phyloP scores from a whole-genome alignment of 2,113 vertebrate genomes.

The Struthio camelus region DNA sequence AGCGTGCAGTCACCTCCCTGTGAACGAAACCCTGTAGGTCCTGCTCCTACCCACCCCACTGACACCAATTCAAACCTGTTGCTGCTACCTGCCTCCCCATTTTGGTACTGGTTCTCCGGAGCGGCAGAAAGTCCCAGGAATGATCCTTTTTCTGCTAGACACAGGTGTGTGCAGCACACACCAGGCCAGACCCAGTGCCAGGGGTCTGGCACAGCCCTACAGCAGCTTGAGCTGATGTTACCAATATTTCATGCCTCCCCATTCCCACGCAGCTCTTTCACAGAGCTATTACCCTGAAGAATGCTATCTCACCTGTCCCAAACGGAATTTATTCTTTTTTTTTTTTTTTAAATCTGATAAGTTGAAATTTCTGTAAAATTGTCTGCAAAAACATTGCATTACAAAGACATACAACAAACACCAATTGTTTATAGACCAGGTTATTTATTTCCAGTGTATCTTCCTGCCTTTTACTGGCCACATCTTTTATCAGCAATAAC shows the following conservation, averaged over 20 bases:
- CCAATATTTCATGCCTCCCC: neutral
- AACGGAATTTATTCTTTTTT: conserved; percentile 1
- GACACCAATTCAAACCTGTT: neutral
- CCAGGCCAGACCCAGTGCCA: neutral
- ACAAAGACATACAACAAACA: conserved; percentile 29
- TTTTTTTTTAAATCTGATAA: conserved; percentile 42
- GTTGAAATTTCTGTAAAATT: conserved; percentile 20
- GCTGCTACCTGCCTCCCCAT: neutral
- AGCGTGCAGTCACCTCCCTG: neutral
- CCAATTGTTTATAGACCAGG: conserved; percentile 42
- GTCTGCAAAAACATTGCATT: conserved; percentile 25
- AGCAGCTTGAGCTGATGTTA: neutral
- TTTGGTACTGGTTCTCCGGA: neutral
- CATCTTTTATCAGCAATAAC: conserved; percentile 50
- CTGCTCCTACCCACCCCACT: neutral
- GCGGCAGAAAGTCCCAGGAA: neutral
- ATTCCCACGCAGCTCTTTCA: neutral
- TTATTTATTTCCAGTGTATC: conserved; percentile 42
- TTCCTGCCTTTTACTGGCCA: conserved; percentile 28
- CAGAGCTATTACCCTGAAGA: conserved; percentile 7
- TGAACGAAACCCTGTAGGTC: fast-evolving
- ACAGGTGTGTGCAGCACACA: neutral
- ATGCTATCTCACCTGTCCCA: neutral
- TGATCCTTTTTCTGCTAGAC: neutral
- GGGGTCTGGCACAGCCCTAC: neutral